Evolutionary conservation across 2,797 vertebrate genomes (phyloP).

Genomic region (Erethizon dorsatum): DNA sequence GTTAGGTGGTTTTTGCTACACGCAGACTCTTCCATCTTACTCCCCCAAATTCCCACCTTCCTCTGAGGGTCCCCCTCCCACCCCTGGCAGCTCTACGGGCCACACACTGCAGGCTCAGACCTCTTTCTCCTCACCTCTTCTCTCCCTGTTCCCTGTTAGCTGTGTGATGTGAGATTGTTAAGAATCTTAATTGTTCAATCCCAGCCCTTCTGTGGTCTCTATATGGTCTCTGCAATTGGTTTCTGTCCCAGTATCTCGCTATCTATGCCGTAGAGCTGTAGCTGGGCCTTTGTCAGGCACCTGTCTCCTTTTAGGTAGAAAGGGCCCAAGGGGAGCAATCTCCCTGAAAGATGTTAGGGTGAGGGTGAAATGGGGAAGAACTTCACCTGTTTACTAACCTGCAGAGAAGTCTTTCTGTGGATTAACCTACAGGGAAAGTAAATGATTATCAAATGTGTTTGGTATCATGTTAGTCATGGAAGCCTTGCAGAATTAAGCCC

Average conservation of each 20-base stretch:
- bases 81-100: not conserved
- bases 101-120: not conserved
- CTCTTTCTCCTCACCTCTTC: not conserved
- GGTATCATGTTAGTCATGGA: not conserved
- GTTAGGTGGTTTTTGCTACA: not conserved
- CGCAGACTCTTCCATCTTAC: not conserved
- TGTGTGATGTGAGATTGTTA: not conserved
- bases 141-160: not conserved
- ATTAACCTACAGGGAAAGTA: not conserved
- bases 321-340: not conserved
- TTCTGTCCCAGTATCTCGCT: not conserved
- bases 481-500: slow-evolving; percentile 38
- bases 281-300: not conserved
- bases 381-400: not conserved
- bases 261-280: not conserved
- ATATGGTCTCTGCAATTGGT: not conserved
- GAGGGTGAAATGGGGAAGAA: not conserved
- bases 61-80: not conserved
- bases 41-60: not conserved
- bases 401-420: not conserved
- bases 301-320: not conserved
- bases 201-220: not conserved
- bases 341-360: not conserved
- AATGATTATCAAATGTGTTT: slow-evolving; percentile 11
- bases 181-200: not conserved